Base-by-base conservation (phyloP, 2,113 vertebrate genomes). In the Capra hircus region DNA sequence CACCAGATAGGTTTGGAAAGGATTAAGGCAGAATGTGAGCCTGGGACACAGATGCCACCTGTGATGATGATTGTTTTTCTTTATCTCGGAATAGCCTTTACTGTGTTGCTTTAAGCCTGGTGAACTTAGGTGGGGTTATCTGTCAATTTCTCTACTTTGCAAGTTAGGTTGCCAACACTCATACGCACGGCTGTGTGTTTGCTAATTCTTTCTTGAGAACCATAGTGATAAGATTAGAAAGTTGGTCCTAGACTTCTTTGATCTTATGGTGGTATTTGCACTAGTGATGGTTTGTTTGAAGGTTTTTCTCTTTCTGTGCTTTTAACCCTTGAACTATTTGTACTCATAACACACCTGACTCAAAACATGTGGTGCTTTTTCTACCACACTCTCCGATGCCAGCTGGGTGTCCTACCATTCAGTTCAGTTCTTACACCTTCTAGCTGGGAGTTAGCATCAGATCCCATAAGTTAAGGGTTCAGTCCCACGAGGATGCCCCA, bases 201-300 rank as follows among this genome's bases (percentile, higher is more conserved):
- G 95, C 94, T 19, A 53, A 80, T 21, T 71, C 74, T 60, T 92
- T 92, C 57, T 62, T 86, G 21, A 40, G 87, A 62, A 48, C 53
- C 45, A 2, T 11, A 62, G 78, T 52, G 96, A 97, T 98, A 97
- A 97, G 96, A 97, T 89, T 93, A 91, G 94, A 94, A 93, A 90
- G 60, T 48, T 60, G 92, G 27, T n/a, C 67, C 78, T 45, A n/a
- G 59, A 19, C 30, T 60, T 57, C 80, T 95, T 97, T 96, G 97
- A 96, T 87, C 85, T 3, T 23, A 6, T 45, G 48, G 27, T 50
- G 7, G 6, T 97, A 19, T 97, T 97, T 95, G 85, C 25, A 30
- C 23, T 67, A 53, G 25, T 1, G 4, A 82, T 83, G 55, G 43
- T 89, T 80, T 88, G 80, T 64, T 93, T 50, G 19, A 71, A 93